phyloP scores from a whole-genome alignment of 2,113 vertebrate species.

The Etheostoma cragini region DNA sequence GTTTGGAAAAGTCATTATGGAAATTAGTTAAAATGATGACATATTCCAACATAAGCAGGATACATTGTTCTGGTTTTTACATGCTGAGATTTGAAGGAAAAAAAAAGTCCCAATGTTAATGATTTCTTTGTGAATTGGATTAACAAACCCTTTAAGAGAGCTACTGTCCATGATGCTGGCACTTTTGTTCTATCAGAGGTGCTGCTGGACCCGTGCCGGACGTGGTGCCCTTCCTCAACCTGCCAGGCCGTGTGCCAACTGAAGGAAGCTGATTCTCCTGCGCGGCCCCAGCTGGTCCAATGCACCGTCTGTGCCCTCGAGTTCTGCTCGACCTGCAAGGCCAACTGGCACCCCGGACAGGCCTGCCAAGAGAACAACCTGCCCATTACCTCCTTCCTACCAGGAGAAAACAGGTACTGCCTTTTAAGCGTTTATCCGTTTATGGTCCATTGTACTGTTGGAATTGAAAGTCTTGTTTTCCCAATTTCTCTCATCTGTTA shows the following conservation, averaged over 20 bases:
- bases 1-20: conserved; percentile 3
- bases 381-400: conserved; percentile 91
- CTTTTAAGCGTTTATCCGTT: not conserved
- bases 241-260: conserved; percentile 98
- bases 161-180: not conserved
- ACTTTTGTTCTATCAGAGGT: conserved; percentile 86
- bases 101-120: not conserved
- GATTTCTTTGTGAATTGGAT: not conserved
- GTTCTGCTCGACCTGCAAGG: conserved; percentile 97
- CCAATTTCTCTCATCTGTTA: not conserved
- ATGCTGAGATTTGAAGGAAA: not conserved
- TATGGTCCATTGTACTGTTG: no score
- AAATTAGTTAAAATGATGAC: not conserved
- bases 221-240: conserved; percentile 96
- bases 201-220: conserved; percentile 96
- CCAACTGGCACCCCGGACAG: conserved; percentile 95
- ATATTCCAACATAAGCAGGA: not conserved
- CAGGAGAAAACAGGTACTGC: conserved; percentile 93
- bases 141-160: not conserved
- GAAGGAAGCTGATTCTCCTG: conserved; percentile 88
- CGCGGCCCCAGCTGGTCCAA: conserved; percentile 91
- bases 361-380: conserved; percentile 92
- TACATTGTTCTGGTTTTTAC: not conserved
- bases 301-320: conserved; percentile 92
- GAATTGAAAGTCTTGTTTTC: not conserved